Conservation (phyloP, 2,797 vertebrate species). For the Ptychobarbus kaznakovi region DNA sequence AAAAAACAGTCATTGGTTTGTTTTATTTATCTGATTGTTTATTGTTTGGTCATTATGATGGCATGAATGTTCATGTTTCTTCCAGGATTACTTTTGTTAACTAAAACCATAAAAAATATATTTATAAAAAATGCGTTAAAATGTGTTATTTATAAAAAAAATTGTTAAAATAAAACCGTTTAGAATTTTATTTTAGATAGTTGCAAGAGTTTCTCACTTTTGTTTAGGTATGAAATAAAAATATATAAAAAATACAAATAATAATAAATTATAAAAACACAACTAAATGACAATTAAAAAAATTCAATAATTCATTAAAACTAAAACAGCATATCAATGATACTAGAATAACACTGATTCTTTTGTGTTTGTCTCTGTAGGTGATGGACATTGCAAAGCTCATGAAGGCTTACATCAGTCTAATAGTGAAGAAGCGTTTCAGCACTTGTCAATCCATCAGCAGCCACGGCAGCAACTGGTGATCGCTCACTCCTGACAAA, state of each 20-base stretch:
- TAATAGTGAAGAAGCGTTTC: slow-evolving; percentile 98
- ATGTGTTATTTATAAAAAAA: not conserved
- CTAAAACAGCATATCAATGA: not conserved
- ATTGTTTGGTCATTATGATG: not conserved
- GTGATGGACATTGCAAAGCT: slow-evolving; percentile 97
- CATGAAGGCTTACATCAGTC: slow-evolving; percentile 99
- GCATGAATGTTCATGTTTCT: not conserved
- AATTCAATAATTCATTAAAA: not conserved
- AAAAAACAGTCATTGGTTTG: not conserved
- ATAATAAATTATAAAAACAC: not conserved
- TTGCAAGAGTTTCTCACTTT: not conserved
- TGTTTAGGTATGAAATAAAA: not conserved
- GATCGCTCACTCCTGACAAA: slow-evolving; percentile 65
- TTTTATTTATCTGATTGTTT: not conserved
- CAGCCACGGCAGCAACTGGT: slow-evolving; percentile 91
- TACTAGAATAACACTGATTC: not conserved
- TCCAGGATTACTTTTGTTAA: not conserved
- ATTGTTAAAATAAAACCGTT: not conserved
- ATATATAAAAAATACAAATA: not conserved
- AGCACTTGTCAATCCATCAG: slow-evolving; percentile 91
- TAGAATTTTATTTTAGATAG: not conserved
- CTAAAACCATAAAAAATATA: not conserved
- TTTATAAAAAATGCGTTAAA: no score
- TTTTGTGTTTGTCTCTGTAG: slow-evolving; percentile 68
- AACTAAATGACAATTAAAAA: not conserved